Base-by-base conservation (phyloP, 2,888 invertebrate species). In the Leptinotarsa juncta region DNA sequence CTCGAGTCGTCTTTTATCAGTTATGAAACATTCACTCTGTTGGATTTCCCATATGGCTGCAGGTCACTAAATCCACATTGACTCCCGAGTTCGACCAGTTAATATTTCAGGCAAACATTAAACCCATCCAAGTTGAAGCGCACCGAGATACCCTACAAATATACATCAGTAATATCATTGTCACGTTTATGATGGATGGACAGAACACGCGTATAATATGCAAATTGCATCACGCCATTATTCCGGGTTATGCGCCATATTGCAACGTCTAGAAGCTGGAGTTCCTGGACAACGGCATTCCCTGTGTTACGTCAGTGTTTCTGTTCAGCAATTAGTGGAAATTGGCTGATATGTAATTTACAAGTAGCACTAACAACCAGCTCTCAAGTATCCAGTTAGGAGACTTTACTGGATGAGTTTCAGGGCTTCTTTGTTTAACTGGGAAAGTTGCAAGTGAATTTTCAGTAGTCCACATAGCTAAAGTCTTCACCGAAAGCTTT, bases 181-280 rank as follows among this genome's bases (percentile, higher is more conserved):
- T 57, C 57, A 23, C 57, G 57, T 57, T 57, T 23, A 57, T 51
- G 48, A 67, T 67, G 50, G 53, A 67, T 67, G 67, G 67, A 67
- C 67, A 67, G 53, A 53, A 67, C 67, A 67, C 67, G 23, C 23
- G 53, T 67, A 53, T 67, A 53, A 51, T 67, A 67, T 67, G 67
- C 67, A 67, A 67, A 67, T 67, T 50, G 67, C 67, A 51, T 26
- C 14, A 23, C 20, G 57, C 20, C 57, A 57, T 57, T 57, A 57
- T 23, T 26, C 57, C 15, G 57, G 57, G 23, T 57, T 20, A 57
- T 57, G 57, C 23, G 57, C 57, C 57, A 57, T 14, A 57, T 57
- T 57, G 57, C 57, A 26, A 57, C 57, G 57, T 57, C 57, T 57
- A 23, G 57, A 57, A 57, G 23, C 57, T 15, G 23, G 23, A 57